Conservation (phyloP, 2,113 vertebrate genomes). For the Anguilla rostrata region DNA sequence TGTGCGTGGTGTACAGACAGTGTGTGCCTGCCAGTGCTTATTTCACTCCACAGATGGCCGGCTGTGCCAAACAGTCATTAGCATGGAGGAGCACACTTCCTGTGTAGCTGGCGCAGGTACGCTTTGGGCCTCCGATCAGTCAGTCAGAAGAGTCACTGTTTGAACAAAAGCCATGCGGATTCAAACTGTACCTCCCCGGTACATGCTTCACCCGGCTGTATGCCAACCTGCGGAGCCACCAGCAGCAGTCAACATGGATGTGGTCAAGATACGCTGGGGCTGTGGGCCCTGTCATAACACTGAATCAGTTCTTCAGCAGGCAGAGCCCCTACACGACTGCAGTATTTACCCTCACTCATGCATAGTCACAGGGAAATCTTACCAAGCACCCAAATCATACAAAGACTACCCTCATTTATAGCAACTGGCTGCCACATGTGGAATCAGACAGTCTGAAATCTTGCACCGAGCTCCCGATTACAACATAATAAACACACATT, state of each 20-base stretch:
- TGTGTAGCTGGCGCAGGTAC: too few species aligned
- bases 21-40: too few species aligned
- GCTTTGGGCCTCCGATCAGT: too few species aligned
- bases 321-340: not conserved
- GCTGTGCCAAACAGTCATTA: too few species aligned
- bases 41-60: too few species aligned
- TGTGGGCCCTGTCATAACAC: not conserved
- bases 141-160: too few species aligned
- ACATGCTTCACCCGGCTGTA: too few species aligned
- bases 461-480: not conserved
- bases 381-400: not conserved
- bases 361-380: not conserved
- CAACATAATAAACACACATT: constrained; percentile 2
- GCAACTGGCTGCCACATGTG: not conserved
- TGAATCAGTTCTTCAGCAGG: not conserved
- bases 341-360: not conserved
- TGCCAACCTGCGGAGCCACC: too few species aligned
- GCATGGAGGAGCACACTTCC: too few species aligned
- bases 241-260: not conserved
- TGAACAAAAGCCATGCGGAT: too few species aligned
- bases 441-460: not conserved
- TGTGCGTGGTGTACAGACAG: too few species aligned
- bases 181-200: too few species aligned
- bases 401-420: not conserved
- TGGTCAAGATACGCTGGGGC: not conserved